phyloP scores from a whole-genome alignment of 2,797 vertebrate species.

The Aldrovandia affinis region DNA sequence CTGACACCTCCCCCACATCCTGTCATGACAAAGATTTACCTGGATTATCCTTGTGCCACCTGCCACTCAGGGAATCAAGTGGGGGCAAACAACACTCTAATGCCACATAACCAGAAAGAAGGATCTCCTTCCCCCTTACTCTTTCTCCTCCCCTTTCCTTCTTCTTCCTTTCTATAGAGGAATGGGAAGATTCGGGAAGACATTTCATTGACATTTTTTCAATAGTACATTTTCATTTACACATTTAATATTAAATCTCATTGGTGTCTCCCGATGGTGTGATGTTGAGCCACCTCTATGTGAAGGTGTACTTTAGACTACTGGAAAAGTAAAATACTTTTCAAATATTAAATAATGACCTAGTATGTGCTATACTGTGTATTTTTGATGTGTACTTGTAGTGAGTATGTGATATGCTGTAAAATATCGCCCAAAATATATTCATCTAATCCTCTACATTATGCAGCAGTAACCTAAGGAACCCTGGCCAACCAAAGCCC shows the following conservation, averaged over 20 bases:
- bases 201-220: neutral
- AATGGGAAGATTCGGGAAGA: too few relatives aligned
- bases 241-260: neutral
- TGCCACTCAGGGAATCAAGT: neutral
- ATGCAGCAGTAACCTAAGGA: too few relatives aligned
- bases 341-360: neutral
- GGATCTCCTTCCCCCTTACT: neutral
- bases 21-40: neutral
- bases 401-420: too few relatives aligned
- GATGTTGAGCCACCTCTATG: neutral
- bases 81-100: neutral
- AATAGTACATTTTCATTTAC: neutral
- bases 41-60: constrained; percentile 1
- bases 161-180: neutral
- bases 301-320: neutral
- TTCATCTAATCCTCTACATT: too few relatives aligned
- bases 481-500: too few relatives aligned
- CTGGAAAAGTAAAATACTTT: neutral
- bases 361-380: too few relatives aligned
- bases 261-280: neutral
- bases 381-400: too few relatives aligned
- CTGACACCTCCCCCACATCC: neutral
- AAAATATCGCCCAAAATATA: too few relatives aligned
- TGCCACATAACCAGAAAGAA: neutral
- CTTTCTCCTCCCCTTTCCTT: too few relatives aligned